These are phyloP conservation scores for Drosophila merina DNA, from an alignment of 2,888 invertebrate genomes.

Conservation along the genomic window DNA sequence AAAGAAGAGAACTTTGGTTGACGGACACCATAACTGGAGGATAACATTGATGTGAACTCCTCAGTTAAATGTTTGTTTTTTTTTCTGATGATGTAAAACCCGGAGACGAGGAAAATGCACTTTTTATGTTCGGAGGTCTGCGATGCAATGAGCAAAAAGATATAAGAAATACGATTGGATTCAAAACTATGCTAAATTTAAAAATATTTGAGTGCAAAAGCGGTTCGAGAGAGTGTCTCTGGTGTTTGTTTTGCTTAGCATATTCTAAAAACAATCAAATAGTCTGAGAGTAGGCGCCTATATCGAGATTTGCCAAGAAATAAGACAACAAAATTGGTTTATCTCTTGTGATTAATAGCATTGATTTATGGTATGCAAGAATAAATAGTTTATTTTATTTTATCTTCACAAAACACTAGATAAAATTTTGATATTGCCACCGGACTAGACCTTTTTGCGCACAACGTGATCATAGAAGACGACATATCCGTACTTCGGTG, in stretches of 20 bases:
- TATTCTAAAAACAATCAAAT: slow-evolving; percentile 74
- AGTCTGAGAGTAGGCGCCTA: slow-evolving; percentile 4
- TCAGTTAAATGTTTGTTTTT: neutral
- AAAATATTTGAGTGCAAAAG: slow-evolving; percentile 38
- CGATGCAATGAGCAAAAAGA: slow-evolving; percentile 52
- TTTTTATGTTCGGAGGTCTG: slow-evolving; percentile 51
- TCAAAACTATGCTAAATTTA: slow-evolving; percentile 69
- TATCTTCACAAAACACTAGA: neutral
- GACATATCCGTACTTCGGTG: slow-evolving; percentile 89
- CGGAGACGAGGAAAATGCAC: slow-evolving; percentile 37
- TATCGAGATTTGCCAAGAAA: slow-evolving; percentile 11
- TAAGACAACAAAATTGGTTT: slow-evolving; percentile 10
- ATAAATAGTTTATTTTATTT: neutral
- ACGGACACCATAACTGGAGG: slow-evolving; percentile 9
- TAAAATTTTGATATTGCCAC: slow-evolving; percentile 3
- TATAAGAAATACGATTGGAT: slow-evolving; percentile 12
- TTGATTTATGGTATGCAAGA: slow-evolving; percentile 1
- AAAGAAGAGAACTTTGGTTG: slow-evolving; percentile 29
- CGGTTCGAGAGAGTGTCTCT: slow-evolving; percentile 40
- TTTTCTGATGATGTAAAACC: slow-evolving; percentile 71
- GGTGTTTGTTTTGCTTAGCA: slow-evolving; percentile 79
- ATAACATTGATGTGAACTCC: slow-evolving; percentile 10
- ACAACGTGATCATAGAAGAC: slow-evolving; percentile 92
- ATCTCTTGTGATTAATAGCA: slow-evolving; percentile 5
- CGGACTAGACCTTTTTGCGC: slow-evolving; percentile 85